Percentiles rank a stretch among this genome's conserved stretches.
These are phyloP conservation scores for Gila robusta DNA, from an alignment of 2,797 vertebrate genomes.

Conservation along the genomic window DNA sequence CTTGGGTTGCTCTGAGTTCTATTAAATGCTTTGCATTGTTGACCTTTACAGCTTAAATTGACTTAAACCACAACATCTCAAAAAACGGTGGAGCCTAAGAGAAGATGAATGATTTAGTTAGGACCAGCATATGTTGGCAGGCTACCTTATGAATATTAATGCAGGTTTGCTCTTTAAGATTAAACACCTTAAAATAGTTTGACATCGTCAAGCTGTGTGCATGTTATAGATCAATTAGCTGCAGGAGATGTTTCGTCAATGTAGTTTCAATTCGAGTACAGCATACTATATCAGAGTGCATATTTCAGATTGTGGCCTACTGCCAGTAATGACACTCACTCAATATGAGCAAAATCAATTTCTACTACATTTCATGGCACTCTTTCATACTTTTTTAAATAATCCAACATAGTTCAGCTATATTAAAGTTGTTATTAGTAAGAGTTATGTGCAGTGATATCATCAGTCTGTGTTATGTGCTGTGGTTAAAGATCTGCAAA, in stretches of 20 bases:
- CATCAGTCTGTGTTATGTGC: neutral
- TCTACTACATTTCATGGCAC: conserved; percentile 3
- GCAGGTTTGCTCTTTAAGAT: conserved; percentile 4
- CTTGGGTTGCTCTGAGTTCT: conserved; percentile 58
- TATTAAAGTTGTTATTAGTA: neutral
- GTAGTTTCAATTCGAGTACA: neutral
- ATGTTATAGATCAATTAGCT: conserved; percentile 35
- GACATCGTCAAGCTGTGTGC: conserved; percentile 27
- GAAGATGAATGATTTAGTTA: conserved; percentile 45
- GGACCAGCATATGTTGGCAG: neutral
- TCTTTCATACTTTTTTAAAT: neutral
- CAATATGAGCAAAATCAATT: conserved; percentile 17
- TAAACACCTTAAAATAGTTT: conserved; percentile 38
- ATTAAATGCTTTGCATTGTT: conserved; percentile 66
- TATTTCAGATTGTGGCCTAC: neutral
- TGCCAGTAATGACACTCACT: conserved; percentile 15
- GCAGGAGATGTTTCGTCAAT: neutral
- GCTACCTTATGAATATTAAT: conserved; percentile 27
- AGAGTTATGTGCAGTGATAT: neutral
- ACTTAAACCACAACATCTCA: conserved; percentile 46
- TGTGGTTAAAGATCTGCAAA: neutral
- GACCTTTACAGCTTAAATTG: conserved; percentile 65
- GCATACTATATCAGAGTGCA: neutral
- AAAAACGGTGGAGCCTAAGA: conserved; percentile 24
- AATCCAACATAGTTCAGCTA: neutral